phyloP scores from a whole-genome alignment of 2,888 invertebrate species.

The Rutpela maculata region DNA sequence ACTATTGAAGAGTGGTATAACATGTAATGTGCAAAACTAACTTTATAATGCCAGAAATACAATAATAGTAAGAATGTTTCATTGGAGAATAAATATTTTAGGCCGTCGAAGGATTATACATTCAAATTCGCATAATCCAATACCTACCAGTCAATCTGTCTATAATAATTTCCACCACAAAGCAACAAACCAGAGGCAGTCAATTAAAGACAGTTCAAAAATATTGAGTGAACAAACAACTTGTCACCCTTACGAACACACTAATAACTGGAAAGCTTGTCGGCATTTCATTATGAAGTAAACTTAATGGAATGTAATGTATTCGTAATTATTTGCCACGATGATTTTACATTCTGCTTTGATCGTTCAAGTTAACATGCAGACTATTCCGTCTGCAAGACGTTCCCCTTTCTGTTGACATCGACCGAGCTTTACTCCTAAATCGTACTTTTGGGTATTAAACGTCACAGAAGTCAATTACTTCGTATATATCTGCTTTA shows the following conservation, averaged over 20 bases:
- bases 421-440: constrained; percentile 22
- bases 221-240: constrained; percentile 5
- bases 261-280: constrained; percentile 59
- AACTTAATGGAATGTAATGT: constrained; percentile 65
- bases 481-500: constrained; percentile 16
- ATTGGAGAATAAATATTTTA: too few relatives aligned
- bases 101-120: too few relatives aligned
- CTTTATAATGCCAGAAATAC: too few relatives aligned
- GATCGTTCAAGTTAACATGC: constrained; percentile 54
- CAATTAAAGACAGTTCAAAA: background rate
- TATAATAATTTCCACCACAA: background rate
- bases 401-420: constrained; percentile 37
- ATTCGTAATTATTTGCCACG: constrained; percentile 63
- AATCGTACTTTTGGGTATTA: constrained; percentile 48
- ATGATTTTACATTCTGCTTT: constrained; percentile 60
- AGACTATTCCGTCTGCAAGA: constrained; percentile 51
- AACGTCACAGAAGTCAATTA: constrained; percentile 54
- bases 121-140: too few relatives aligned
- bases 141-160: background rate
- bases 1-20: too few relatives aligned
- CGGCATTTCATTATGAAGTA: constrained; percentile 59
- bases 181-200: background rate
- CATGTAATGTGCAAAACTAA: too few relatives aligned
- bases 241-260: constrained; percentile 27
- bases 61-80: too few relatives aligned